phyloP scores from a whole-genome alignment of 2,888 invertebrate genomes.

The Drosophila maculinotata region DNA sequence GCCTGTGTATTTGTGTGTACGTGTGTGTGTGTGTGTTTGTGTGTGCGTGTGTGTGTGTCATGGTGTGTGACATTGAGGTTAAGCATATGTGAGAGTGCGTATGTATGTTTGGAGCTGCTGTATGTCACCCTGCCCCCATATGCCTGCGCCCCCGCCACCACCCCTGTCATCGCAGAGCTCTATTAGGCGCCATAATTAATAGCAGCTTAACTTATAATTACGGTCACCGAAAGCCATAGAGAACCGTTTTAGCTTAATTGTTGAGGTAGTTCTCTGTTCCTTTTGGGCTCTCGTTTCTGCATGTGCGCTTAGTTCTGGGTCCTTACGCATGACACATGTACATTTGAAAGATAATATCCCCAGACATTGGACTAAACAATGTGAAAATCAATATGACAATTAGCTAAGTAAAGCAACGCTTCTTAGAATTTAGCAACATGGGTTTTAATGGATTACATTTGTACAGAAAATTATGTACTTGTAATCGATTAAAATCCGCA shows the following conservation, averaged over 20 bases:
- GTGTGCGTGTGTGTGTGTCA: neutral
- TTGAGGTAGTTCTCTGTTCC: slow-evolving; percentile 61
- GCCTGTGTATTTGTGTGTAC: slow-evolving; percentile 28
- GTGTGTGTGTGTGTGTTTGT: slow-evolving; percentile 5
- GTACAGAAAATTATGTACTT: neutral
- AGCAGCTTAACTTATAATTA: slow-evolving; percentile 82
- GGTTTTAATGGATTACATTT: neutral
- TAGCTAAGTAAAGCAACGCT: neutral
- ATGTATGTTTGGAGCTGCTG: slow-evolving; percentile 5
- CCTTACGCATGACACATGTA: slow-evolving; percentile 27
- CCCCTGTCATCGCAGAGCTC: slow-evolving; percentile 19
- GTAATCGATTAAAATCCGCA: neutral
- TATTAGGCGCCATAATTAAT: slow-evolving; percentile 78
- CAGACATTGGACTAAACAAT: slow-evolving; percentile 2
- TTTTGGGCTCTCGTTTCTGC: slow-evolving; percentile 14
- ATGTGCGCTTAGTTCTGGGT: slow-evolving; percentile 7
- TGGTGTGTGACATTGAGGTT: slow-evolving; percentile 43
- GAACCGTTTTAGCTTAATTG: slow-evolving; percentile 79
- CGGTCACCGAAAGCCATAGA: slow-evolving; percentile 77
- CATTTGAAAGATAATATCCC: slow-evolving; percentile 35
- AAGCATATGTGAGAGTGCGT: slow-evolving; percentile 42
- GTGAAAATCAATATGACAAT: slow-evolving; percentile 35
- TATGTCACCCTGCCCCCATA: neutral
- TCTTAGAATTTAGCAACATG: neutral
- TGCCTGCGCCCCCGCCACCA: neutral